A percentile compares a stretch with the other conserved stretches of the same genome.
Conservation (phyloP, 2,797 vertebrate species). For the Octomys mimax region DNA sequence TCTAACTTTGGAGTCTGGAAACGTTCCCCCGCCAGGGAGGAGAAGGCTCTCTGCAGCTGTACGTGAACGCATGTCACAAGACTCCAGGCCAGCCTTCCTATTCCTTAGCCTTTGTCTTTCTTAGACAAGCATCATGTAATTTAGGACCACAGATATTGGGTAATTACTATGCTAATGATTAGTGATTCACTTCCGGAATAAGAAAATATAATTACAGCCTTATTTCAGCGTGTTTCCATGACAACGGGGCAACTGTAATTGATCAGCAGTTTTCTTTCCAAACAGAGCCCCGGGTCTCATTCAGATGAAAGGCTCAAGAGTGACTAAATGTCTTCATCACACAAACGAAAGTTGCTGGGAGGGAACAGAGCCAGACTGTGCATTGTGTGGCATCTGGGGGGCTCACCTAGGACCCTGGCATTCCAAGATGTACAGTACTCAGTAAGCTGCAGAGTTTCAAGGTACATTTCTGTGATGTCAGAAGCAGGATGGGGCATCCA, state of each 20-base stretch:
- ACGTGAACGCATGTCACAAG: neutral
- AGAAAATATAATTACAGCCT: constrained; percentile 85
- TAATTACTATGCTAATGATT: constrained; percentile 85
- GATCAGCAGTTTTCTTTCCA: constrained; percentile 85
- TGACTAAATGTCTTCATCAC: constrained; percentile 76
- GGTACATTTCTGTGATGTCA: neutral
- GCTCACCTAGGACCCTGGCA: neutral
- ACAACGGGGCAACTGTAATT: constrained; percentile 80
- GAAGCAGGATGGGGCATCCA: neutral
- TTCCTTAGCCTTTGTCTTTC: constrained; percentile 66
- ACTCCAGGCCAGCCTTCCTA: constrained; percentile 18
- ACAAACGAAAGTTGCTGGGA: constrained; percentile 61
- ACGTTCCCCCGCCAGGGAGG: neutral
- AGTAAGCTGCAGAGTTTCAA: neutral
- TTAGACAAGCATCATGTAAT: constrained; percentile 79
- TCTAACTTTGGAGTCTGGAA: neutral
- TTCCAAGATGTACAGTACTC: neutral
- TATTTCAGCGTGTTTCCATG: constrained; percentile 85
- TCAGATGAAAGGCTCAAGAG: constrained; percentile 80
- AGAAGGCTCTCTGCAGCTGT: constrained; percentile 63
- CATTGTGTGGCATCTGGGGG: neutral
- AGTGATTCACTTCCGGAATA: constrained; percentile 83
- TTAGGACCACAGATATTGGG: constrained; percentile 80
- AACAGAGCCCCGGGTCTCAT: constrained; percentile 75
- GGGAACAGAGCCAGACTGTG: constrained; percentile 42